Evolutionary conservation across 2,888 invertebrate species (phyloP).

Genomic region (Fragum fragum): DNA sequence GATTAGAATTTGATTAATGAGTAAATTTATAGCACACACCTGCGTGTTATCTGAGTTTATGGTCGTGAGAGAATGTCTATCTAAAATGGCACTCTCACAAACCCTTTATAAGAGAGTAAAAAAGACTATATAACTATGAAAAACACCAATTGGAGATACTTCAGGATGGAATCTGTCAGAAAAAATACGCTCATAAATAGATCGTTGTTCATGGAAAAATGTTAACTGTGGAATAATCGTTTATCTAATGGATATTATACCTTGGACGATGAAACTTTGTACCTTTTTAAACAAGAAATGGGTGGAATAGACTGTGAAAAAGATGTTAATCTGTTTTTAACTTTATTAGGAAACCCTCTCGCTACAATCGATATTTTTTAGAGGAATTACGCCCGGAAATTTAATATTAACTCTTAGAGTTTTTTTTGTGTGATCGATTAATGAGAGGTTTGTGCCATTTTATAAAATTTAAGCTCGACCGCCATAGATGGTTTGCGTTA

Average conservation of each 20-base stretch:
- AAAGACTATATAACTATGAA: neutral
- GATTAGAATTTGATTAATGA: neutral
- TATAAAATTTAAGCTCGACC: too few relatives aligned
- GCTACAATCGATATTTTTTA: too few relatives aligned
- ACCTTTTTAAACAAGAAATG: neutral
- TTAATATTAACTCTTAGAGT: too few relatives aligned
- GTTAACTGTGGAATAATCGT: neutral
- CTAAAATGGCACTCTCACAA: neutral
- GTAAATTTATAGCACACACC: neutral
- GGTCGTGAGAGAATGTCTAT: neutral
- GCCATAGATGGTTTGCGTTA: too few relatives aligned
- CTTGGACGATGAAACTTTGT: neutral
- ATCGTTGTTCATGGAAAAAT: neutral
- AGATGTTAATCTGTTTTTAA: neutral
- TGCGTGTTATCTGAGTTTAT: neutral
- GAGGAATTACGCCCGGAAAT: too few relatives aligned
- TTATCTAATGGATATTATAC: neutral
- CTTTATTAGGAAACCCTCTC: too few relatives aligned
- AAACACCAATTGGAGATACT: neutral
- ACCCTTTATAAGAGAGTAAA: neutral
- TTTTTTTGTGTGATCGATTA: too few relatives aligned
- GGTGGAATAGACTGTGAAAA: conserved; percentile 1
- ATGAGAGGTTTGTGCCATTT: too few relatives aligned
- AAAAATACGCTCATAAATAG: neutral
- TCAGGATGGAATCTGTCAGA: neutral